These are phyloP conservation scores for Rhinichthys osculus DNA, from an alignment of 2,797 vertebrate genomes.

Conservation along the genomic window DNA sequence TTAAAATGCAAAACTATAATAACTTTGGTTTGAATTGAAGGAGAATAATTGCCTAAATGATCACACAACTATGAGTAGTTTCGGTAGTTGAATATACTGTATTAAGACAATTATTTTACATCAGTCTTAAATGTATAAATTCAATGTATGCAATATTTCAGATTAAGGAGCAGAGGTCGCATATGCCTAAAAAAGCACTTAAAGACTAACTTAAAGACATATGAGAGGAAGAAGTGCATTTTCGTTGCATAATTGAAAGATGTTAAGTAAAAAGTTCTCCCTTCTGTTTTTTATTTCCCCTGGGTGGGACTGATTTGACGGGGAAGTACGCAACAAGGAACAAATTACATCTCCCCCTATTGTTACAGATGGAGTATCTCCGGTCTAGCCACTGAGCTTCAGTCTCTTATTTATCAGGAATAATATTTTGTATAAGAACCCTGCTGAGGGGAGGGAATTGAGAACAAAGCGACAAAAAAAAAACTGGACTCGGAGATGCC, in stretches of 20 bases:
- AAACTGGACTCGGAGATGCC: slow-evolving; percentile 39
- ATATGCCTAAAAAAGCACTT: neutral
- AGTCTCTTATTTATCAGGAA: slow-evolving; percentile 40
- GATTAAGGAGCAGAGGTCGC: neutral
- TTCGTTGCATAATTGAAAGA: neutral
- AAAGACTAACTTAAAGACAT: neutral
- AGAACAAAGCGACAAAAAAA: slow-evolving; percentile 44
- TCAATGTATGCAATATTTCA: neutral
- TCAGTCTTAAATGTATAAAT: neutral
- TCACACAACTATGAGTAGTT: neutral
- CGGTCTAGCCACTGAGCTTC: slow-evolving; percentile 25
- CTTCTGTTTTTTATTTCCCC: neutral
- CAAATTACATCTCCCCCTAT: slow-evolving; percentile 46
- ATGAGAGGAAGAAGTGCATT: neutral
- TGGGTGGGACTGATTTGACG: slow-evolving; percentile 33
- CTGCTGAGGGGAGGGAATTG: slow-evolving; percentile 52
- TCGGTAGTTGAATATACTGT: neutral
- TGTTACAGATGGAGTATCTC: slow-evolving; percentile 51
- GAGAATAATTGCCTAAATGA: neutral
- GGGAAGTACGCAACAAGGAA: slow-evolving; percentile 51
- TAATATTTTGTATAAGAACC: slow-evolving; percentile 50
- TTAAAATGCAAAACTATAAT: too few relatives aligned
- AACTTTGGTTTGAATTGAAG: neutral
- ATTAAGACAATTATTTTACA: neutral
- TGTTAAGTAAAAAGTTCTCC: neutral